These are phyloP conservation scores for Phaenicophaeus curvirostris DNA, from an alignment of 2,797 vertebrate species.

Conservation along the genomic window DNA sequence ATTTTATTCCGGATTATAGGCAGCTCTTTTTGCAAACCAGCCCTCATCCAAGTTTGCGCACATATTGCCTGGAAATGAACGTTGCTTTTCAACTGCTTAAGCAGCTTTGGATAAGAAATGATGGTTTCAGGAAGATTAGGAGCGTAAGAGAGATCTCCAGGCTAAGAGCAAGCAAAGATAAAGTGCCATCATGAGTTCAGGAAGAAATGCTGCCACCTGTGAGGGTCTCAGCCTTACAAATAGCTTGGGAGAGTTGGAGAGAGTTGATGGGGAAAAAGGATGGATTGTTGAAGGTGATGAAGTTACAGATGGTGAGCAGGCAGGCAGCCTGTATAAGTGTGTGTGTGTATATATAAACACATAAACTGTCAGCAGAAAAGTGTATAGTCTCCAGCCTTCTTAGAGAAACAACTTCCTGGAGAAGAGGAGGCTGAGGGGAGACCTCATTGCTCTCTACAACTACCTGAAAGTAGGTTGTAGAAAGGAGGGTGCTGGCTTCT, in stretches of 20 bases:
- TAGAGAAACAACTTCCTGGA: background rate
- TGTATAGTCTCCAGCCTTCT: background rate
- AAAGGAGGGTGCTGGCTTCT: too few relatives aligned
- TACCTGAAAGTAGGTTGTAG: too few relatives aligned
- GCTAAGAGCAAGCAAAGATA: background rate
- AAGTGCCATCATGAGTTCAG: background rate
- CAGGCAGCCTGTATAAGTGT: rapidly evolving
- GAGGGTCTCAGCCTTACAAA: background rate
- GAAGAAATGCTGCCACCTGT: background rate
- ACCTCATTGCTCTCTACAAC: too few relatives aligned
- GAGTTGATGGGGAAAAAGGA: background rate
- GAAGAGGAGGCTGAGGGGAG: too few relatives aligned
- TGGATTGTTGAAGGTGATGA: background rate
- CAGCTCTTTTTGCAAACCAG: background rate
- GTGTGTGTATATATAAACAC: rapidly evolving
- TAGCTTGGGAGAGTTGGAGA: background rate
- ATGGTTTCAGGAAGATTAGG: slow-evolving; percentile 43
- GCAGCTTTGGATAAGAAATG: slow-evolving; percentile 59
- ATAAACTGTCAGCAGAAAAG: background rate
- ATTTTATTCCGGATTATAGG: slow-evolving; percentile 45
- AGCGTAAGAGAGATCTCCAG: background rate
- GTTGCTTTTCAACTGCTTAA: background rate
- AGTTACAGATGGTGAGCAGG: background rate
- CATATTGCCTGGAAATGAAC: slow-evolving; percentile 19
- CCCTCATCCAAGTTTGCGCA: background rate